Conservation (phyloP, 2,113 vertebrate genomes). For the Hemibagrus wyckioides region DNA sequence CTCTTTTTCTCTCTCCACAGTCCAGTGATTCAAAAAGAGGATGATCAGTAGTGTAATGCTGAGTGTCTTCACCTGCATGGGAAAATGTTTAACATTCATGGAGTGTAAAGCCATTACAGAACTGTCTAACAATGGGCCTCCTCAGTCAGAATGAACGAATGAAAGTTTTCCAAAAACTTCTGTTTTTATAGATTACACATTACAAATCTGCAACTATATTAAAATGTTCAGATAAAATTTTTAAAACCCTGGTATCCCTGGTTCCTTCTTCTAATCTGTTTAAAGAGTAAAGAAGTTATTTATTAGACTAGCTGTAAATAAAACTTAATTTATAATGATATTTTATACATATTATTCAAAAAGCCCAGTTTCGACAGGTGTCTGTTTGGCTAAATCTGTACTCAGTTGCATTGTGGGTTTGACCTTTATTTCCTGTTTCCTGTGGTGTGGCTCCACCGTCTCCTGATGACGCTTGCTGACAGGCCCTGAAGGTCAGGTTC, state of each 20-base stretch:
- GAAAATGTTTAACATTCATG: constrained; percentile 40
- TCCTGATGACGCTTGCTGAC: constrained; percentile 58
- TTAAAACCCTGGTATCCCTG: neutral
- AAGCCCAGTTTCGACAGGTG: constrained; percentile 37
- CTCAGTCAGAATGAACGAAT: neutral
- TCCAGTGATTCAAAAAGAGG: neutral
- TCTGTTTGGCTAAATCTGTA: constrained; percentile 19
- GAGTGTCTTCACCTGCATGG: constrained; percentile 65
- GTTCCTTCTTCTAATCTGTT: neutral
- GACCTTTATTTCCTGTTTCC: constrained; percentile 61
- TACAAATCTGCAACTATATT: neutral
- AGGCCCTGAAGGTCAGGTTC: constrained; percentile 76
- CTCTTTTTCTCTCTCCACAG: constrained; percentile 56
- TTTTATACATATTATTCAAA: neutral
- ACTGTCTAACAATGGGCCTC: constrained; percentile 52
- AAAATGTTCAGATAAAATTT: neutral
- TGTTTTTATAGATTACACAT: too few species aligned
- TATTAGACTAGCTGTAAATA: neutral
- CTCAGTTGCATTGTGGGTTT: constrained; percentile 41
- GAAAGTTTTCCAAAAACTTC: neutral
- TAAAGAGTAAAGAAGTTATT: neutral
- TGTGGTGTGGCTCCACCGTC: constrained; percentile 58
- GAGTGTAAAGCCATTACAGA: constrained; percentile 48
- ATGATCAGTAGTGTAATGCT: constrained; percentile 40
- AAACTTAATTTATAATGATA: neutral